phyloP scores from a whole-genome alignment of 2,113 vertebrate genomes.

The Plectropomus leopardus region DNA sequence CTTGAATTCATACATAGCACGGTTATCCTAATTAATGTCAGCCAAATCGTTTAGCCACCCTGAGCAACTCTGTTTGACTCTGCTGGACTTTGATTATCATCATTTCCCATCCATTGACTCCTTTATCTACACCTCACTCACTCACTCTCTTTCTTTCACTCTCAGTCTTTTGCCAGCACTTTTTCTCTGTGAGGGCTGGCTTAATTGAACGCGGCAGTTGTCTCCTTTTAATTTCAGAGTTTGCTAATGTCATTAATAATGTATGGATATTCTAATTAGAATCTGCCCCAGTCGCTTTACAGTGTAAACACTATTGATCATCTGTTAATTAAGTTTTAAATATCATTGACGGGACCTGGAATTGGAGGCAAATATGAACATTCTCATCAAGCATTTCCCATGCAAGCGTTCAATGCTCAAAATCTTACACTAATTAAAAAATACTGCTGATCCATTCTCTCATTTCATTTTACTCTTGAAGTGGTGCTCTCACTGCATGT shows the following conservation, averaged over 20 bases:
- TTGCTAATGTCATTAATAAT: constrained; percentile 87
- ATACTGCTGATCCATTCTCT: constrained; percentile 45
- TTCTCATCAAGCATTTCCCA: constrained; percentile 66
- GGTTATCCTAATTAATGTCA: constrained; percentile 38
- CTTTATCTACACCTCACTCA: constrained; percentile 35
- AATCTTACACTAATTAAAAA: constrained; percentile 69
- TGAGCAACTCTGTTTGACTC: constrained; percentile 23
- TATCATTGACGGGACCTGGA: constrained; percentile 77
- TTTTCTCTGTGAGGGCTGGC: constrained; percentile 49
- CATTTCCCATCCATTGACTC: constrained; percentile 28
- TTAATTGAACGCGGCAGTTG: constrained; percentile 82
- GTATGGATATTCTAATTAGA: constrained; percentile 88
- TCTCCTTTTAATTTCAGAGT: constrained; percentile 85
- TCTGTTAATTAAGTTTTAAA: constrained; percentile 87
- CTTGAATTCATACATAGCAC: constrained; percentile 21
- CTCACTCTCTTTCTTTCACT: constrained; percentile 30
- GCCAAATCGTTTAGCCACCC: constrained; percentile 7
- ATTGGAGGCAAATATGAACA: constrained; percentile 75
- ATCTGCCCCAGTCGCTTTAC: constrained; percentile 80
- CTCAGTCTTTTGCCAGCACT: constrained; percentile 35
- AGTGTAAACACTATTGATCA: constrained; percentile 88
- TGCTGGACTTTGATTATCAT: constrained; percentile 51
- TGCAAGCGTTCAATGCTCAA: constrained; percentile 53
- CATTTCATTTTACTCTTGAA: constrained; percentile 20
- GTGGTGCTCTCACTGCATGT: constrained; percentile 9